Conservation (phyloP, 2,888 invertebrate genomes). For the Nemoura dubitans region DNA sequence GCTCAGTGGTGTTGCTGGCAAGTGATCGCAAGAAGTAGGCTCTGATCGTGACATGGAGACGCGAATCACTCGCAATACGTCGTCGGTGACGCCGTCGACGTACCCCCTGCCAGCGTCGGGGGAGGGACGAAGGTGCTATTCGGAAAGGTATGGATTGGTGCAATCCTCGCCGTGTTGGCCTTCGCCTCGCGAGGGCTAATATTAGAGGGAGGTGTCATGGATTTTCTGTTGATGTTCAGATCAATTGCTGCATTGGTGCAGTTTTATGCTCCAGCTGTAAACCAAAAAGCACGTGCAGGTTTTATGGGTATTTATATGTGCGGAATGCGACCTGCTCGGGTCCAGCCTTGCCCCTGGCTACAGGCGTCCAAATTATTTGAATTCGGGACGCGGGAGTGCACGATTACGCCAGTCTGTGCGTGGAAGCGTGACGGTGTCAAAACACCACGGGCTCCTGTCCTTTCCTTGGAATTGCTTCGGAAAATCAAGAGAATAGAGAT, state of each 20-base stretch:
- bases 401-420: not conserved
- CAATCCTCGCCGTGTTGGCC: not conserved
- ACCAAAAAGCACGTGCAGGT: not conserved
- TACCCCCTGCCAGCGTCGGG: conserved; percentile 13
- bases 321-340: not conserved
- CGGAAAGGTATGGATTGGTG: conserved; percentile 34
- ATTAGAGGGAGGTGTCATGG: not conserved
- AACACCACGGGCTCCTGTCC: not conserved
- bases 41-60: conserved; percentile 18
- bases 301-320: not conserved
- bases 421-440: not conserved
- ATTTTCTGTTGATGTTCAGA: not conserved
- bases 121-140: conserved; percentile 40
- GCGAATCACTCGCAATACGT: conserved; percentile 34
- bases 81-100: conserved; percentile 26
- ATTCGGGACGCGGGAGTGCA: not conserved
- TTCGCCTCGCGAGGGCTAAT: conserved; percentile 18
- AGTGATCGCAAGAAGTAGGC: too few relatives aligned
- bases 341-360: too few relatives aligned
- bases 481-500: not conserved
- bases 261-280: not conserved
- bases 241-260: not conserved
- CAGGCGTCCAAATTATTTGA: not conserved
- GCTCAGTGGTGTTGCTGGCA: not conserved
- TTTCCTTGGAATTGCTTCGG: not conserved